Percentiles rank a stretch among this genome's conserved stretches.
Evolutionary conservation across 2,797 vertebrate species (phyloP).

Genomic region (Anisognathus igniventris): DNA sequence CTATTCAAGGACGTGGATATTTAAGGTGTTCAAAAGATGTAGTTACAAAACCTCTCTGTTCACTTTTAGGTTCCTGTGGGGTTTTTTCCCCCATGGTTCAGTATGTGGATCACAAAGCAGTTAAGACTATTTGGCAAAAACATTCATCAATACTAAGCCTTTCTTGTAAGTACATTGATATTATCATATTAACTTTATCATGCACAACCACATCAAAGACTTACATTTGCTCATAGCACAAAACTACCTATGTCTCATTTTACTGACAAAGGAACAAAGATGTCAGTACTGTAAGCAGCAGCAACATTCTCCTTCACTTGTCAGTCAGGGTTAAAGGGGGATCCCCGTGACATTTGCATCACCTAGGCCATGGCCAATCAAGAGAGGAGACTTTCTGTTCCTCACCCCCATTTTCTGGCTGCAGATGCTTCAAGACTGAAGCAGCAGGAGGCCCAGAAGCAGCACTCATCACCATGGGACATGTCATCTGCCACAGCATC

Average conservation of each 20-base stretch:
- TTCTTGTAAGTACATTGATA: neutral
- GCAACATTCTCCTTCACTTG: neutral
- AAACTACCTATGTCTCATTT: neutral
- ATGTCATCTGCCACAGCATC: accelerated
- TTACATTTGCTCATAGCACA: neutral
- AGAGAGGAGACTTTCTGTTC: neutral
- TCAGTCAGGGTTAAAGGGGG: neutral
- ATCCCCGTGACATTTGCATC: neutral
- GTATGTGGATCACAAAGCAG: neutral
- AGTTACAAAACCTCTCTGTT: neutral
- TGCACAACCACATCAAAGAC: neutral
- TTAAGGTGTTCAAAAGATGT: neutral
- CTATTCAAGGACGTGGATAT: neutral
- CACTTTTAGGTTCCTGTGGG: neutral
- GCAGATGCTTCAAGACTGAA: neutral
- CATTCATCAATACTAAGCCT: neutral
- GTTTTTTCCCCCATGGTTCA: neutral
- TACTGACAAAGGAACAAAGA: neutral
- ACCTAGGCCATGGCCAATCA: neutral
- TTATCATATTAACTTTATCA: neutral
- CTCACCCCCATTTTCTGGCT: neutral
- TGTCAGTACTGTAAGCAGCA: accelerated
- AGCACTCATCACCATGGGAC: neutral
- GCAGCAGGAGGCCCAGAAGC: neutral
- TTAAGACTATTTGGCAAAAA: neutral